Base-by-base conservation (phyloP, 2,888 invertebrate genomes). In the Pandemis heparana region DNA sequence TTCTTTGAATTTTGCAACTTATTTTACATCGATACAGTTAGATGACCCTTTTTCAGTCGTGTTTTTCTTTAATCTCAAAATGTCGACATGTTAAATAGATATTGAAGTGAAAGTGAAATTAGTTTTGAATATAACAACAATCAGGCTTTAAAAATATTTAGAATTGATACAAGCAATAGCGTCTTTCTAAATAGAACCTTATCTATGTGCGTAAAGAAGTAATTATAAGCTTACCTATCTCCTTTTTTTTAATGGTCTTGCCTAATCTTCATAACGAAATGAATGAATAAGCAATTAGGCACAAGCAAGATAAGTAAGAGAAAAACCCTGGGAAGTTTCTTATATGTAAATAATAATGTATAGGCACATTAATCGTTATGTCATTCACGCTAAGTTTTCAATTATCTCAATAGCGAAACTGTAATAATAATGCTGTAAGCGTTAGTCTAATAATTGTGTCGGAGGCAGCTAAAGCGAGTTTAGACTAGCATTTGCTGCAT, bases 1-100 rank as follows among this genome's bases (percentile, higher is more conserved):
- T 23, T 23, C 67, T 72, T 68, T 62, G 18, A 63, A 39, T 68
- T 72, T 62, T 46, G 68, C 16, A 43, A 68, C 46, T 56, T 71
- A 23, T 46, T 38, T 23, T 9, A 16, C 48, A 7, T 60, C 56
- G 41, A 61, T 48, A 43, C 51, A 51, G 60, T 51, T 43, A 10
- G n/a, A 16, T 16, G 18, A 60, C 18, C 60, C 18, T 56, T 56
- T 56, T 56, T 56, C 56, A 23, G 10, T 23, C 10, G 53, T 60
- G 46, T 65, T 71, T 51, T 23, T 65, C 39, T 65, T 65, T 64
- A 59, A 64, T 43, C 38, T 46, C 3, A 23, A 60, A 60, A 60
- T 60, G 16, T 38, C 43, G 8, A 12, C 56, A 56, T 23, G 23
- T 23, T 23, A 23, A 56, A 56, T 56, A 10, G 12, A 1, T 12